Base-by-base conservation (phyloP, 53 echinoderm and acorn worm species). In the Apostichopus leukothele region DNA sequence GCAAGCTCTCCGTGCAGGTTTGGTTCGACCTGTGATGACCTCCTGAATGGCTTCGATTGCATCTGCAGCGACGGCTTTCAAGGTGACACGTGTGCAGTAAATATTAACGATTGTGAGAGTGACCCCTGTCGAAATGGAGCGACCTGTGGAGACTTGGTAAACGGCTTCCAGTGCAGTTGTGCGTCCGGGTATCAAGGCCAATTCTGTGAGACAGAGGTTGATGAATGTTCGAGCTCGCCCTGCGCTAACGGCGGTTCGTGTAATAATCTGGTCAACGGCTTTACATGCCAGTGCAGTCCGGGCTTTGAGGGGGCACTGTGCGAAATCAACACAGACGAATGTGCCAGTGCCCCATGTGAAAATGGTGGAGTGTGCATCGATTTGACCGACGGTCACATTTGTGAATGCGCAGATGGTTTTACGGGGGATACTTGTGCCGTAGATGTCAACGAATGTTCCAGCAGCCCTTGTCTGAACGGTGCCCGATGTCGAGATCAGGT, bases 291-390 rank as follows among this genome's bases (percentile, higher is more conserved):
- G 7, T 94, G 94, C 53, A 53, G 20, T 6, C 76, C 76, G 7
- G 92, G 92, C 11, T 94, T 83, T 73, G 76, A 86, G 75, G 94
- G 94, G 52, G 51, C 73, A 52, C 68, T 39, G 11, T 94, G 94
- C 60, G 89, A 87, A 63, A 74, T 76, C 5, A 76, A 94, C 27
- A 88, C 74, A 5, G 76, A 90, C 76, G 94, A 94, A 74, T 94
- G 92, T 52, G 76, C n/a, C 6, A 90, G 90, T 67, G 60, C 27
- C 51, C 94, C 92, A 12, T 94, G 94, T 73, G 71, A 16, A 51
- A 95, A 93, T 76, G 90, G 89, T 60, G 93, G 75, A 5, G 78
- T 39, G 27, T 95, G 95, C 83, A 50, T 88, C n/a, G 93, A 95
- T 89, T 4, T 39, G 67, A 76, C 88, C 9, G 83, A 93, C 86